These are phyloP conservation scores for Mesembrinibis cayennensis DNA, from an alignment of 2,113 vertebrate species.

Conservation along the genomic window DNA sequence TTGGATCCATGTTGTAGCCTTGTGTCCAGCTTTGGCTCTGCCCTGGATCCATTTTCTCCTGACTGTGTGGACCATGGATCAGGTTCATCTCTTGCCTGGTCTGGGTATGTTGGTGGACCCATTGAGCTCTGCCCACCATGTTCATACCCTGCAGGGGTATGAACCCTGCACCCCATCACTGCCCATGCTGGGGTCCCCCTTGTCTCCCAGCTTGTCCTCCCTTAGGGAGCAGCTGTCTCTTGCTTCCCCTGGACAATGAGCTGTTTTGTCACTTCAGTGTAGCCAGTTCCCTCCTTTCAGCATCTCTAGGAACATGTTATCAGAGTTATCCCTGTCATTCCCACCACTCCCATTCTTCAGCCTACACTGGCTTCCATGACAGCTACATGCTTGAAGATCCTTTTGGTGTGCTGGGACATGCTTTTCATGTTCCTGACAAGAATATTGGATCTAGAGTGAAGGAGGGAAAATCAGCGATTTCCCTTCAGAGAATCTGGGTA, in stretches of 20 bases:
- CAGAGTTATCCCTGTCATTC: neutral
- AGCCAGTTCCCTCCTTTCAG: neutral
- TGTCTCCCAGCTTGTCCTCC: neutral
- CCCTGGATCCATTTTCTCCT: neutral
- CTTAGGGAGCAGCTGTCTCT: neutral
- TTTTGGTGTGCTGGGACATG: neutral
- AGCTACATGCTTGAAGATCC: neutral
- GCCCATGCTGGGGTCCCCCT: neutral
- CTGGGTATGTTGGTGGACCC: neutral
- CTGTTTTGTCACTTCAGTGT: neutral
- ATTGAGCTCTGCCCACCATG: accelerated
- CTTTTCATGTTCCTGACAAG: neutral
- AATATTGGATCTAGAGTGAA: neutral
- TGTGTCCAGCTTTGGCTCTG: neutral
- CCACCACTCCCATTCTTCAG: neutral
- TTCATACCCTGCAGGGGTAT: neutral
- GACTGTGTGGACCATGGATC: neutral
- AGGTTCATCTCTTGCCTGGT: neutral
- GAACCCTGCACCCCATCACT: neutral
- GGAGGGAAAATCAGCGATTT: neutral
- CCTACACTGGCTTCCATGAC: neutral
- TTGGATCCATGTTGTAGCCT: neutral
- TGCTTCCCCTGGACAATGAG: neutral
- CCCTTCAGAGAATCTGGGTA: neutral
- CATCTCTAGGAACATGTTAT: neutral